A percentile compares a stretch with the other conserved stretches of the same genome.
phyloP scores from a whole-genome alignment of 2,113 vertebrate genomes.

The Strix aluco region DNA sequence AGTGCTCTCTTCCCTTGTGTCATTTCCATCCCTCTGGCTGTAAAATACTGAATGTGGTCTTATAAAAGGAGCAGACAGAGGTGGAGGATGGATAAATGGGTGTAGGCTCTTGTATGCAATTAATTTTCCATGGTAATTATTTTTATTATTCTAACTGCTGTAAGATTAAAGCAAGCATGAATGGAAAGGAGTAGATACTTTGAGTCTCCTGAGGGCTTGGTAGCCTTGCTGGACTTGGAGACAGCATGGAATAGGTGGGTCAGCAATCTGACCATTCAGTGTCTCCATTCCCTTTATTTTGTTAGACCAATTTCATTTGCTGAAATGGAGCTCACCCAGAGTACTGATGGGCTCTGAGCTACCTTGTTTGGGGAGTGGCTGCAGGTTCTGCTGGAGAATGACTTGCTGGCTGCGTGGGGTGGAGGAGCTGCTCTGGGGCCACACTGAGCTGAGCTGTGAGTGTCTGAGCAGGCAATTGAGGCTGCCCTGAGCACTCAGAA shows the following conservation, averaged over 20 bases:
- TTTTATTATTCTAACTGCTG: constrained; percentile 17
- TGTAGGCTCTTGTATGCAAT: background rate
- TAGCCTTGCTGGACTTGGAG: background rate
- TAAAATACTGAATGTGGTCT: background rate
- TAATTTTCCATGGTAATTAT: constrained; percentile 10
- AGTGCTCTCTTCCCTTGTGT: background rate
- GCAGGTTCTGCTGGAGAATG: background rate
- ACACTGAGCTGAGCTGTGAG: background rate
- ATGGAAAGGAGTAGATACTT: background rate
- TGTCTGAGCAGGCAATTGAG: background rate
- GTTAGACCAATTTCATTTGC: background rate
- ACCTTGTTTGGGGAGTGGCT: background rate
- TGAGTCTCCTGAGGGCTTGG: background rate
- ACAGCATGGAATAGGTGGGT: background rate
- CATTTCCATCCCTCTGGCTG: background rate
- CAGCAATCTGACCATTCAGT: background rate
- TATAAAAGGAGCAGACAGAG: background rate
- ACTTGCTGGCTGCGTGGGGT: background rate
- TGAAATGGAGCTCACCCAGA: background rate
- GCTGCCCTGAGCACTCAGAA: background rate
- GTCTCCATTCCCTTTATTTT: background rate
- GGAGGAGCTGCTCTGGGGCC: background rate
- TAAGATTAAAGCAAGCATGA: background rate
- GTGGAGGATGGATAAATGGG: background rate
- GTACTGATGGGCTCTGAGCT: background rate